Evolutionary conservation across 2,797 vertebrate genomes (phyloP).

Genomic region (Chaenodraco wilsoni): DNA sequence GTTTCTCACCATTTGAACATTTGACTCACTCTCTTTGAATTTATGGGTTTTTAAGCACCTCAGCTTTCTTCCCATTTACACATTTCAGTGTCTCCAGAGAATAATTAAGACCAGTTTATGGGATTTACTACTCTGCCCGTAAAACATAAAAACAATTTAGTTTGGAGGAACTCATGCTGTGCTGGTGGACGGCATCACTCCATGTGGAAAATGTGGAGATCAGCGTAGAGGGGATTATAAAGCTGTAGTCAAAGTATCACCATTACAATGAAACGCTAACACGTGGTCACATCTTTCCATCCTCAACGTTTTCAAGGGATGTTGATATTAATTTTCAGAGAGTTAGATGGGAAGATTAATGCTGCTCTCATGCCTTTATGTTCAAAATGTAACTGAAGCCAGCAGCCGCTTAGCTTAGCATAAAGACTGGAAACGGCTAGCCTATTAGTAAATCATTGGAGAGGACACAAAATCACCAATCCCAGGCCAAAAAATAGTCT

Average conservation of each 20-base stretch:
- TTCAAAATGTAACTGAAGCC: background rate
- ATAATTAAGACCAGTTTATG: slow-evolving; percentile 38
- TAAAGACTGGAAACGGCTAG: background rate
- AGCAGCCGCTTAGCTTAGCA: background rate
- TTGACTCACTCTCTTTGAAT: slow-evolving; percentile 34
- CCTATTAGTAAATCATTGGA: background rate
- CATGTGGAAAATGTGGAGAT: background rate
- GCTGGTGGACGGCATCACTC: slow-evolving; percentile 11
- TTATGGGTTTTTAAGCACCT: slow-evolving; percentile 34
- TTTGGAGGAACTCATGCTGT: slow-evolving; percentile 32
- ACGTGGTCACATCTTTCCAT: background rate
- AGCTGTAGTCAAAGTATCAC: slow-evolving; percentile 29
- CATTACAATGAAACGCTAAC: background rate
- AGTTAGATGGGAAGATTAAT: background rate
- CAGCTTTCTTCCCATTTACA: slow-evolving; percentile 37
- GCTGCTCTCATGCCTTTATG: background rate
- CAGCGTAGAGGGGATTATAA: slow-evolving; percentile 34
- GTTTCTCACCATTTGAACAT: slow-evolving; percentile 2
- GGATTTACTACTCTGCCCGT: slow-evolving; percentile 19
- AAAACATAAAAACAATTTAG: slow-evolving; percentile 1
- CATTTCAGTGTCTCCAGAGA: slow-evolving; percentile 28
- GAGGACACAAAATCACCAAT: background rate
- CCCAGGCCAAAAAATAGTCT: background rate
- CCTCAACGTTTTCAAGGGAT: background rate
- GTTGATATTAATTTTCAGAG: background rate